Conservation (phyloP, 92 coral and sea anemone species). For the Chrysogorgia sp. region DNA sequence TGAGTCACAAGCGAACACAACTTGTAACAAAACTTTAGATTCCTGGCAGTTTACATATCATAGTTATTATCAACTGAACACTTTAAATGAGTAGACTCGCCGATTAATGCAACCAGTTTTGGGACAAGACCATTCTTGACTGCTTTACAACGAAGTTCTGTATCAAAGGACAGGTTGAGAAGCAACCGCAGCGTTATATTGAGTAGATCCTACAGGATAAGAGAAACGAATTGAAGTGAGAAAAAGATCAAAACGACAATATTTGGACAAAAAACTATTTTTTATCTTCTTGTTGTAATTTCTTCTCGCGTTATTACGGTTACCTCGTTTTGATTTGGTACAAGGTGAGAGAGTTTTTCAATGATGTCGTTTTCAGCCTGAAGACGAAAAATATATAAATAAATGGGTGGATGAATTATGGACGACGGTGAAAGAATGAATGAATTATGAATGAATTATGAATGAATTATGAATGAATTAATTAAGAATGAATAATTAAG, state of each 20-base stretch:
- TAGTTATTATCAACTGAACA: no score
- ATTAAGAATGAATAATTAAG: no score
- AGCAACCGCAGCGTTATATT: slow-evolving; percentile 87
- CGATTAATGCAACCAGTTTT: slow-evolving; percentile 85
- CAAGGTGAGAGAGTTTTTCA: slow-evolving; percentile 71
- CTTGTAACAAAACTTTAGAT: not conserved
- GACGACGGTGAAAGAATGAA: no score
- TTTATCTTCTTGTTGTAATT: not conserved
- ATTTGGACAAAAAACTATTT: not conserved
- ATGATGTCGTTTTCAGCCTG: slow-evolving; percentile 81
- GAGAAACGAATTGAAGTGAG: not conserved
- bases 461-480: no score
- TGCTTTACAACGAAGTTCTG: slow-evolving; percentile 78
- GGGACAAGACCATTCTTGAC: slow-evolving; percentile 94
- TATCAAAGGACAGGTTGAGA: slow-evolving; percentile 90
- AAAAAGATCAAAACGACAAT: not conserved
- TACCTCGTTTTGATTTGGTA: slow-evolving; percentile 96
- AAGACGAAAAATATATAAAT: not conserved
- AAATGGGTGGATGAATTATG: no score
- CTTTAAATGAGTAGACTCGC: slow-evolving; percentile 28
- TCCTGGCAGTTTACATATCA: no score
- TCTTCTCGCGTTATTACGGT: no score
- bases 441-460: no score
- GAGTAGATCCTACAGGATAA: slow-evolving; percentile 73
- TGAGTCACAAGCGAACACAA: no score